phyloP scores from a whole-genome alignment of 53 echinoderm and acorn worm genomes.

The Arbacia lixula region DNA sequence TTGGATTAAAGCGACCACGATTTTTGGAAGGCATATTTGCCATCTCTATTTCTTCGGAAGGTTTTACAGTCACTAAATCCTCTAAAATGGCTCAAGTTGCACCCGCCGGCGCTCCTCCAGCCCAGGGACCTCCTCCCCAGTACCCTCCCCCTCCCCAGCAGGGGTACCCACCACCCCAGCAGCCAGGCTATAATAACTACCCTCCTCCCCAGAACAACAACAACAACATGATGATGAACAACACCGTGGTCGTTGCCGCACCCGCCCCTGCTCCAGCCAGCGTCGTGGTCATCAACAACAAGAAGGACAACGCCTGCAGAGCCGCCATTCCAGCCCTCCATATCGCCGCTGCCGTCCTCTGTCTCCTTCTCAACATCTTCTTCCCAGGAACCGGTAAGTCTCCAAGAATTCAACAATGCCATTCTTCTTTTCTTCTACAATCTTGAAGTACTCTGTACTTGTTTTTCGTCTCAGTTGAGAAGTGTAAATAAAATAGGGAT shows the following conservation, averaged over 20 bases:
- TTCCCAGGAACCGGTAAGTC: slow-evolving; percentile 77
- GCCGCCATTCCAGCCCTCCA: slow-evolving; percentile 76
- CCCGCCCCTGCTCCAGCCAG: neutral
- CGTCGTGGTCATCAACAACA: slow-evolving; percentile 46
- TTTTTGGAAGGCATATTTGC: no score
- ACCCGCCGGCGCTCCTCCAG: slow-evolving; percentile 3
- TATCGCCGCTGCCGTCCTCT: slow-evolving; percentile 68
- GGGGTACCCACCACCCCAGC: neutral
- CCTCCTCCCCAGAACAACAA: slow-evolving; percentile 28
- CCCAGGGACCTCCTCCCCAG: slow-evolving; percentile 6
- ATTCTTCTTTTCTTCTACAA: no score
- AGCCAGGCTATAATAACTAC: slow-evolving; percentile 7
- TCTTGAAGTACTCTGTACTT: no score
- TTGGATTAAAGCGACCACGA: no score
- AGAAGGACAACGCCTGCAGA: slow-evolving; percentile 62
- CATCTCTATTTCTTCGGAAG: no score
- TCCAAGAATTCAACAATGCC: neutral
- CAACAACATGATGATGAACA: slow-evolving; percentile 44
- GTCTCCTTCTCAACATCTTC: slow-evolving; percentile 73
- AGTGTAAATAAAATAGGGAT: no score
- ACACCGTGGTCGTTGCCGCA: slow-evolving; percentile 3
- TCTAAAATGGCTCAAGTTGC: slow-evolving; percentile 1
- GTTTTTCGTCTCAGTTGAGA: no score
- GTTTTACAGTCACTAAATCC: no score
- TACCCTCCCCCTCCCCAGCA: neutral